phyloP scores from a whole-genome alignment of 2,888 invertebrate species.

The Temnothorax unifasciatus region DNA sequence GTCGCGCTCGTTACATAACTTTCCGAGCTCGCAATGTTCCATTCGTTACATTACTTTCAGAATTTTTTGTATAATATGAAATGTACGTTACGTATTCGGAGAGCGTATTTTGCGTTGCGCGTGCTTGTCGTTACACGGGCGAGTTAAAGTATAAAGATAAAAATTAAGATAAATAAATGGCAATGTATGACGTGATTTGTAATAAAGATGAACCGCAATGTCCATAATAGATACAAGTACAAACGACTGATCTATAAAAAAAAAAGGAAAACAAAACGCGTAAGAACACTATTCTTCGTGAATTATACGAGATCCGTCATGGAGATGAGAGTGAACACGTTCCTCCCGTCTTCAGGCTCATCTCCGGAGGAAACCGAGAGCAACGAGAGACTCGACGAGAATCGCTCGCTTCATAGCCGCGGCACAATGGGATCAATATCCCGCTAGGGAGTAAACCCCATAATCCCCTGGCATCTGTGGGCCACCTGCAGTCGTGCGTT shows the following conservation, averaged over 20 bases:
- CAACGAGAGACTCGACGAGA: slow-evolving; percentile 54
- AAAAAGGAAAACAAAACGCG: background rate
- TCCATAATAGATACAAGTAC: background rate
- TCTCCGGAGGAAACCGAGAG: slow-evolving; percentile 44
- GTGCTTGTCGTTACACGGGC: background rate
- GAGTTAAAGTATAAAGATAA: background rate
- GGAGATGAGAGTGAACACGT: slow-evolving; percentile 40
- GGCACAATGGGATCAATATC: slow-evolving; percentile 86
- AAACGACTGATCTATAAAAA: background rate
- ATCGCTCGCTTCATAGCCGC: slow-evolving; percentile 67
- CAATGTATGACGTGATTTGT: background rate
- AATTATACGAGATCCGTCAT: slow-evolving; percentile 31
- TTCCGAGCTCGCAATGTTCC: slow-evolving; percentile 4
- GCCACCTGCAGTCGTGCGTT: slow-evolving; percentile 86
- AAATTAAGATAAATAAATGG: slow-evolving; percentile 6
- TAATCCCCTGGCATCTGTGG: slow-evolving; percentile 85
- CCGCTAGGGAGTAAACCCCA: slow-evolving; percentile 85
- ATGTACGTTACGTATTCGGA: background rate
- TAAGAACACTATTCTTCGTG: background rate
- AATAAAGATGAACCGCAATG: background rate
- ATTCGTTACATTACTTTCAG: slow-evolving; percentile 34
- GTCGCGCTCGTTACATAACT: slow-evolving; percentile 40
- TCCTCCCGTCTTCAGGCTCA: slow-evolving; percentile 34
- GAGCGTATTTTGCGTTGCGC: background rate
- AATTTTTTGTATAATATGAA: slow-evolving; percentile 32